Percentiles rank a stretch among this genome's conserved stretches.
phyloP scores from a whole-genome alignment of 2,888 invertebrate species.

The Nomada hirtipes region DNA sequence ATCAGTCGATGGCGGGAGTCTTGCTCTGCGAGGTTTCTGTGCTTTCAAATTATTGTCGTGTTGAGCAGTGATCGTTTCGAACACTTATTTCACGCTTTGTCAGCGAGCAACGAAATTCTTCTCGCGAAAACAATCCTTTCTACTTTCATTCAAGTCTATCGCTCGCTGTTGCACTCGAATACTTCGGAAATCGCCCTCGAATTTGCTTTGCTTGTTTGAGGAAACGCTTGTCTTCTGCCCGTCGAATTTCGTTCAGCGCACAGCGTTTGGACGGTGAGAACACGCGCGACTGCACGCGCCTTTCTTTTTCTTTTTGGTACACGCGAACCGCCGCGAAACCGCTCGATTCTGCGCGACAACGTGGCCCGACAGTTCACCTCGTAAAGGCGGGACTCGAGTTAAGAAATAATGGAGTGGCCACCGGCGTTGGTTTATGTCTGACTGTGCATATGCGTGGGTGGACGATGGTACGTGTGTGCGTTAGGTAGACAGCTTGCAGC shows the following conservation, averaged over 20 bases:
- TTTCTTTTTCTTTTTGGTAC: not conserved
- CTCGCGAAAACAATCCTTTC: too few species aligned
- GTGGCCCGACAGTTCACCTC: not conserved
- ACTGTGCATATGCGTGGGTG: not conserved
- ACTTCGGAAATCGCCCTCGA: too few species aligned
- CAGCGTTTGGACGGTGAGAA: slow-evolving; percentile 2
- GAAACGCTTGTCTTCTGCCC: not conserved
- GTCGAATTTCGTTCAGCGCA: slow-evolving; percentile 42
- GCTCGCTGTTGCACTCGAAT: too few species aligned
- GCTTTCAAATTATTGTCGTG: slow-evolving; percentile 61
- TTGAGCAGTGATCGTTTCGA: slow-evolving; percentile 53
- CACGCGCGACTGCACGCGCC: slow-evolving; percentile 32
- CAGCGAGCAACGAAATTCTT: not conserved
- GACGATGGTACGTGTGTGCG: too few species aligned
- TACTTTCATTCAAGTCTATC: too few species aligned
- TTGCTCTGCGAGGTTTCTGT: slow-evolving; percentile 10
- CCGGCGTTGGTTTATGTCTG: too few species aligned
- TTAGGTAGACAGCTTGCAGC: not conserved
- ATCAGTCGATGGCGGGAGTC: not conserved
- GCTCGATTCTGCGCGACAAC: slow-evolving; percentile 46
- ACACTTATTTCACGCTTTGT: not conserved
- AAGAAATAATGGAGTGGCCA: slow-evolving; percentile 55
- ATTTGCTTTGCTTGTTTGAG: not conserved
- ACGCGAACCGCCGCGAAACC: slow-evolving; percentile 9
- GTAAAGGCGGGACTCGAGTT: slow-evolving; percentile 20